Conservation (phyloP, 2,113 vertebrate species). For the Manacus vitellinus region DNA sequence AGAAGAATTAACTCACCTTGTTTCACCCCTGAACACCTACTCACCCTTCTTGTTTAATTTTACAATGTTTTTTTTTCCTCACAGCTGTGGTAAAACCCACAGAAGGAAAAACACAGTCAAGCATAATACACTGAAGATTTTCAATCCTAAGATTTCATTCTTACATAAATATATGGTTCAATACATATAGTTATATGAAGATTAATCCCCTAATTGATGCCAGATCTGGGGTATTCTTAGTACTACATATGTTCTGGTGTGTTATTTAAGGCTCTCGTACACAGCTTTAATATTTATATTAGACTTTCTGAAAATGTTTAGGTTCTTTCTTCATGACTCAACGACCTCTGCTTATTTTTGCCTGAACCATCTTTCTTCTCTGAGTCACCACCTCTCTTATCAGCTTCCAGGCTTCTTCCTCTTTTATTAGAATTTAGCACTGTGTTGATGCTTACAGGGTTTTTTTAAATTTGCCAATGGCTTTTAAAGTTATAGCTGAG, state of each 20-base stretch:
- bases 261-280: neutral
- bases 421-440: conserved; percentile 10
- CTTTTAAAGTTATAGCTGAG: neutral
- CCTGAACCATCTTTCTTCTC: neutral
- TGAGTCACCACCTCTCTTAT: neutral
- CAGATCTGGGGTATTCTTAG: neutral
- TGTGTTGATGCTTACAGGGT: neutral
- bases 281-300: neutral
- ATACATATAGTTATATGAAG: neutral
- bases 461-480: neutral
- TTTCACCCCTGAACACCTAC: neutral
- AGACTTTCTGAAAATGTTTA: neutral
- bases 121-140: neutral
- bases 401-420: neutral
- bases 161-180: neutral
- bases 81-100: neutral
- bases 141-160: neutral
- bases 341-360: neutral
- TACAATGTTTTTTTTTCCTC: neutral
- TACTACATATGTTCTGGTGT: neutral
- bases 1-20: neutral
- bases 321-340: neutral
- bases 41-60: neutral
- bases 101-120: neutral
- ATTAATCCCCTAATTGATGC: neutral